Percentiles rank a stretch among this genome's conserved stretches.
These are phyloP conservation scores for Yponomeuta sedellus DNA, from an alignment of 2,888 invertebrate species.

Conservation along the genomic window DNA sequence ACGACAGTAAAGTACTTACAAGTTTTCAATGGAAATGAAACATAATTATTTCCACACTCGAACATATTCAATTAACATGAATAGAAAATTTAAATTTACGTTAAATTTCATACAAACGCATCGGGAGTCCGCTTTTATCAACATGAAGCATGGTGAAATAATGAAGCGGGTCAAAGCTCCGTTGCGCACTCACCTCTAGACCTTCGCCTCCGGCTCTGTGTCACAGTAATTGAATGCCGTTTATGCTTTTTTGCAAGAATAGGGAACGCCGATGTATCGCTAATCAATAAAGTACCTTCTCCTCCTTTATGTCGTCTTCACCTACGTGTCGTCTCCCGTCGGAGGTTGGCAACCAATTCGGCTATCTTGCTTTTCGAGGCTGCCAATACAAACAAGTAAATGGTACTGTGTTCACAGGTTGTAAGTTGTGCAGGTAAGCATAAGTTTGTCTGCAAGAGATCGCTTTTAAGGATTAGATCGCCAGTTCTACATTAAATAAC, in stretches of 20 bases:
- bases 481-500: too few species aligned
- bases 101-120: constrained; percentile 11
- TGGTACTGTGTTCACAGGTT: too few species aligned
- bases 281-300: constrained; percentile 10
- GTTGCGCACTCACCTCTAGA: constrained; percentile 34
- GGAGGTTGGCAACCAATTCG: too few species aligned
- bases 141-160: constrained; percentile 25
- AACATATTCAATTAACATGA: neutral
- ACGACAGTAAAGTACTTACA: neutral
- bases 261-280: constrained; percentile 1
- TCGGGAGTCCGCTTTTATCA: constrained; percentile 1
- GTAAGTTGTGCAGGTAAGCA: too few species aligned
- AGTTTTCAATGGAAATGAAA: neutral
- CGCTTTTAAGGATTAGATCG: too few species aligned
- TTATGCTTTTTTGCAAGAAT: constrained; percentile 14
- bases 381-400: neutral
- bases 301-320: too few species aligned
- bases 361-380: too few species aligned
- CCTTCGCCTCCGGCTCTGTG: constrained; percentile 40
- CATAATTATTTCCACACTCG: constrained; percentile 2
- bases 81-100: neutral
- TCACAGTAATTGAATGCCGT: constrained; percentile 15
- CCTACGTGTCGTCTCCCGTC: too few species aligned
- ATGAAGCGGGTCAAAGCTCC: constrained; percentile 34
- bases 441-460: too few species aligned